Percentiles rank a stretch among this genome's conserved stretches.
Evolutionary conservation across 2,888 invertebrate species (phyloP).

Genomic region (Agonopterix arenella): DNA sequence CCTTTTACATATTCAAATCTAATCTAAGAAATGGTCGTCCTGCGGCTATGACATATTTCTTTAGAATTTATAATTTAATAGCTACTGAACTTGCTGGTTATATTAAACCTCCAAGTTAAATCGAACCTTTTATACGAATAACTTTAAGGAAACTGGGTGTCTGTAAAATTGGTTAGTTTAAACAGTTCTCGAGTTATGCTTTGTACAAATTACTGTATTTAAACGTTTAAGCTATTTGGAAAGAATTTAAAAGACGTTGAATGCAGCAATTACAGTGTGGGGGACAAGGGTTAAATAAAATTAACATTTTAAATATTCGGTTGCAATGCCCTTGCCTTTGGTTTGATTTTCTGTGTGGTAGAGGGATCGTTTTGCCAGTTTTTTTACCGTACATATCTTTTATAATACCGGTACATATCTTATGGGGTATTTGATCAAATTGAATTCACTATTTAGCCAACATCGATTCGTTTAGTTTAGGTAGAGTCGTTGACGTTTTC

Average conservation of each 20-base stretch:
- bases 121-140: slow-evolving; percentile 3
- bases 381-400: too few species aligned
- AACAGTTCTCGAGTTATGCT: slow-evolving; percentile 27
- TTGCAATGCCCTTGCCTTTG: slow-evolving; percentile 7
- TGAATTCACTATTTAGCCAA: too few species aligned
- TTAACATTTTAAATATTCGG: slow-evolving; percentile 27
- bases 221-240: slow-evolving; percentile 47
- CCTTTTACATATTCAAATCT: slow-evolving; percentile 43
- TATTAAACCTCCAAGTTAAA: slow-evolving; percentile 12
- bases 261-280: slow-evolving; percentile 32
- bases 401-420: too few species aligned
- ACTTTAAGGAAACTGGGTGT: not conserved
- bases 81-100: slow-evolving; percentile 33
- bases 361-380: too few species aligned
- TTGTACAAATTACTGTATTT: slow-evolving; percentile 45
- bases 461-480: too few species aligned
- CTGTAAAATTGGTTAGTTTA: slow-evolving; percentile 13
- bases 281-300: slow-evolving; percentile 22
- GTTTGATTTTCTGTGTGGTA: too few species aligned
- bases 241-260: slow-evolving; percentile 35
- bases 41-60: slow-evolving; percentile 51
- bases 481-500: too few species aligned
- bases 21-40: slow-evolving; percentile 37
- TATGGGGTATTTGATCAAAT: too few species aligned
- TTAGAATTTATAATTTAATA: slow-evolving; percentile 45